phyloP scores from a whole-genome alignment of 2,888 invertebrate species.

The Diarsia rubi region DNA sequence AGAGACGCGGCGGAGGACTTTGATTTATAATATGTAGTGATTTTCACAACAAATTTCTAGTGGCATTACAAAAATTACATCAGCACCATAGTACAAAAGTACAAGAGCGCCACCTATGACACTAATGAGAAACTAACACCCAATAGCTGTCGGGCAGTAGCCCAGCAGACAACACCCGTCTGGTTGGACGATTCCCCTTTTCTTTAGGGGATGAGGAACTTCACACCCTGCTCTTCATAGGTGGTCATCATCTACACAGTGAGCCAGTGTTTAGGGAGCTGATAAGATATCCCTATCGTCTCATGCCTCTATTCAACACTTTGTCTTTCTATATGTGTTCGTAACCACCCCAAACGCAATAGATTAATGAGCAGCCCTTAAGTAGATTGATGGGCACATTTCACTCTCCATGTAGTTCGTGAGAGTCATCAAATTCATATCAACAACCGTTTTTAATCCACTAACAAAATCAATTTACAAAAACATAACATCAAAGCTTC shows the following conservation, averaged over 20 bases:
- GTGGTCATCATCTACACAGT: conserved; percentile 87
- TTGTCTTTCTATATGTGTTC: conserved; percentile 82
- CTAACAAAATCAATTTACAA: conserved; percentile 21
- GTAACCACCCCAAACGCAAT: conserved; percentile 62
- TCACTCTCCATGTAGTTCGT: neutral
- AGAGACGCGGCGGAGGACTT: no score
- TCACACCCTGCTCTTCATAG: conserved; percentile 16
- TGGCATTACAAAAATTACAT: neutral
- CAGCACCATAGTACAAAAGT: neutral
- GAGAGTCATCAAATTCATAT: no score
- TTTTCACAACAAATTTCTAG: neutral
- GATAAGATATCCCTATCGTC: conserved; percentile 75
- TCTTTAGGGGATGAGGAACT: neutral
- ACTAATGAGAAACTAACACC: neutral
- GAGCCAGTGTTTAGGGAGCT: conserved; percentile 82
- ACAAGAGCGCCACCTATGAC: neutral
- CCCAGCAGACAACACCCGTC: neutral
- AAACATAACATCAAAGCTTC: conserved; percentile 35
- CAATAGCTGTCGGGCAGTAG: neutral
- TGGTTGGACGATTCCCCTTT: neutral
- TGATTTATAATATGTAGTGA: no score
- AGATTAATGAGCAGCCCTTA: neutral
- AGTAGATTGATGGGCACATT: neutral
- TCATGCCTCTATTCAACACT: conserved; percentile 79
- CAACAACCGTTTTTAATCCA: neutral